Percentiles rank a stretch among this genome's conserved stretches.
Conservation (phyloP, 2,888 invertebrate species). For the Harpagoxenus sublaevis region DNA sequence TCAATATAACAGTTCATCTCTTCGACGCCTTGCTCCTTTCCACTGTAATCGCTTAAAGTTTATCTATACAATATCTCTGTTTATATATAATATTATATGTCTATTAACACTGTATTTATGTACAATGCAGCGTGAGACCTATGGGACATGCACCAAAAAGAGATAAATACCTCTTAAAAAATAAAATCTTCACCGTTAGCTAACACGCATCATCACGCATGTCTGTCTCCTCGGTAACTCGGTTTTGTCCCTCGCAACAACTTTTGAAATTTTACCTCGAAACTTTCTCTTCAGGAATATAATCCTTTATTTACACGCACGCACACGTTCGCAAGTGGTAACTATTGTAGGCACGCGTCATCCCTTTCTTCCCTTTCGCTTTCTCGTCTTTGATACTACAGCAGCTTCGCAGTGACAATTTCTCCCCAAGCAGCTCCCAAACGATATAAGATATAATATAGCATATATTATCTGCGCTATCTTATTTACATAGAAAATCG, state of each 20-base stretch:
- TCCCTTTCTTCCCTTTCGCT: conserved; percentile 39
- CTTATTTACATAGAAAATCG: conserved; percentile 25
- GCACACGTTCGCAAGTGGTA: conserved; percentile 69
- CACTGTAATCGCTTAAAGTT: background rate
- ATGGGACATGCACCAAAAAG: conserved; percentile 63
- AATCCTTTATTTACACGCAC: conserved; percentile 65
- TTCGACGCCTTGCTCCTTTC: background rate
- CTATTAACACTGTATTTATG: conserved; percentile 47
- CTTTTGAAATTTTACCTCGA: background rate
- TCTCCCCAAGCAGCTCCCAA: conserved; percentile 7
- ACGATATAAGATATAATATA: conserved; percentile 16
- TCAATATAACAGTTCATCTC: conserved; percentile 58
- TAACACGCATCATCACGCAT: background rate
- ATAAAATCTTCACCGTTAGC: conserved; percentile 15
- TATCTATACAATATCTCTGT: conserved; percentile 20
- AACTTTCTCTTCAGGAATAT: conserved; percentile 9
- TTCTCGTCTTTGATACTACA: conserved; percentile 36
- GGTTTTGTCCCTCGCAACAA: background rate
- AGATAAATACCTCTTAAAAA: conserved; percentile 22
- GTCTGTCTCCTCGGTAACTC: conserved; percentile 12
- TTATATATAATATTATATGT: conserved; percentile 7
- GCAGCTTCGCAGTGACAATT: background rate
- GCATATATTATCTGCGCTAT: conserved; percentile 17
- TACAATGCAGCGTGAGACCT: conserved; percentile 52
- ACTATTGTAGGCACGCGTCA: conserved; percentile 78